These are phyloP conservation scores for Elymnias hypermnestra DNA, from an alignment of 1,140 invertebrate genomes.

Conservation along the genomic window DNA sequence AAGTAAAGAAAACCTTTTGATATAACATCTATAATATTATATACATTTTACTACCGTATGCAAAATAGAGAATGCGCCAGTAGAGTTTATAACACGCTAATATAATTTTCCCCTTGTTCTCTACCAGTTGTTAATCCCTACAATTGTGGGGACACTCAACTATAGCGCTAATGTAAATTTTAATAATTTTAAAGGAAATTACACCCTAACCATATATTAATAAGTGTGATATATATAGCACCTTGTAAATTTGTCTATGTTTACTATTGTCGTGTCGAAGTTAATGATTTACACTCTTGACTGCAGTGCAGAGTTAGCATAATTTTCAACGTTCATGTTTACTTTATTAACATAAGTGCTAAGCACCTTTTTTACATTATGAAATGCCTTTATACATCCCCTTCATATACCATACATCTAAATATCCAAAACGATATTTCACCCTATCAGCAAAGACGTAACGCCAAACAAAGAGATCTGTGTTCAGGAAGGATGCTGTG, in stretches of 20 bases:
- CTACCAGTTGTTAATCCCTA: neutral
- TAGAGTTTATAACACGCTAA: neutral
- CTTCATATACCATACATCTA: too few species aligned
- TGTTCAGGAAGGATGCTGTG: too few species aligned
- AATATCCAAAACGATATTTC: too few species aligned
- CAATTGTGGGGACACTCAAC: neutral
- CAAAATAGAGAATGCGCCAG: too few species aligned
- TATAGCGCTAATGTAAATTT: neutral
- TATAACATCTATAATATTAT: too few species aligned
- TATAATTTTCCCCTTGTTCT: slow-evolving; percentile 1
- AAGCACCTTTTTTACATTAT: too few species aligned
- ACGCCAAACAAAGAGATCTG: too few species aligned
- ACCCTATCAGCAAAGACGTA: too few species aligned
- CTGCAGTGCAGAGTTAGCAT: neutral
- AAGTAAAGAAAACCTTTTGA: too few species aligned
- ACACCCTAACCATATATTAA: neutral
- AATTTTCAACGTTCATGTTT: neutral
- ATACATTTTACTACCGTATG: too few species aligned
- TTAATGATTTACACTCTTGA: slow-evolving; percentile 2
- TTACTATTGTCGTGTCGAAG: slow-evolving; percentile 1
- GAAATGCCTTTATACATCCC: too few species aligned
- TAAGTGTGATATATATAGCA: neutral
- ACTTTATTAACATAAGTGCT: too few species aligned
- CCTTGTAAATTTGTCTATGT: neutral
- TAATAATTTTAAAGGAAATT: neutral